phyloP scores from a whole-genome alignment of 2,797 vertebrate genomes.

The Arctocebus calabarensis region DNA sequence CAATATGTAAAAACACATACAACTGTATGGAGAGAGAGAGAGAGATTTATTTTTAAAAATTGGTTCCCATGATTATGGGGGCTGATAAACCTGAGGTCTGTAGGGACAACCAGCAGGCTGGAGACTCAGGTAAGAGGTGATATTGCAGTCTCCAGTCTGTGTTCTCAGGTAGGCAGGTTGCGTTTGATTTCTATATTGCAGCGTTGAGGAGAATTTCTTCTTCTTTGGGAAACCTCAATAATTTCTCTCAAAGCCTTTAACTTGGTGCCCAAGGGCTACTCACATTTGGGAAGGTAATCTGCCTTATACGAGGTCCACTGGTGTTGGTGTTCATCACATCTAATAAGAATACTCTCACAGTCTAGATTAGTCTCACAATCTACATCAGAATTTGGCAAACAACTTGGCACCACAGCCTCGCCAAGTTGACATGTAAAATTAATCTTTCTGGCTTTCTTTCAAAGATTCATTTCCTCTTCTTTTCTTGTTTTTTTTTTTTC shows the following conservation, averaged over 20 bases:
- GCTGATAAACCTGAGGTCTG: neutral
- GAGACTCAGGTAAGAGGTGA: neutral
- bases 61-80: neutral
- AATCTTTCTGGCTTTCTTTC: neutral
- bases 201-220: neutral
- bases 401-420: neutral
- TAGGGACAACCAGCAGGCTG: neutral
- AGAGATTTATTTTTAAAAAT: neutral
- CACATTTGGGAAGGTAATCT: neutral
- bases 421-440: neutral
- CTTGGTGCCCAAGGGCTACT: neutral
- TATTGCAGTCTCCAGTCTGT: neutral
- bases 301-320: neutral
- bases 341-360: neutral
- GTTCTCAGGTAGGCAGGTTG: neutral
- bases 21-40: neutral
- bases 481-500: neutral
- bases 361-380: neutral
- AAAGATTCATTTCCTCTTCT: neutral
- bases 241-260: neutral
- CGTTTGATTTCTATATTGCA: neutral
- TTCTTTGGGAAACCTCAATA: neutral
- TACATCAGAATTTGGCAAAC: neutral
- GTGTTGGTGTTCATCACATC: neutral
- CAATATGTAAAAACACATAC: neutral